Base-by-base conservation (phyloP, 2,797 vertebrate species). In the Crenuchus spilurus region DNA sequence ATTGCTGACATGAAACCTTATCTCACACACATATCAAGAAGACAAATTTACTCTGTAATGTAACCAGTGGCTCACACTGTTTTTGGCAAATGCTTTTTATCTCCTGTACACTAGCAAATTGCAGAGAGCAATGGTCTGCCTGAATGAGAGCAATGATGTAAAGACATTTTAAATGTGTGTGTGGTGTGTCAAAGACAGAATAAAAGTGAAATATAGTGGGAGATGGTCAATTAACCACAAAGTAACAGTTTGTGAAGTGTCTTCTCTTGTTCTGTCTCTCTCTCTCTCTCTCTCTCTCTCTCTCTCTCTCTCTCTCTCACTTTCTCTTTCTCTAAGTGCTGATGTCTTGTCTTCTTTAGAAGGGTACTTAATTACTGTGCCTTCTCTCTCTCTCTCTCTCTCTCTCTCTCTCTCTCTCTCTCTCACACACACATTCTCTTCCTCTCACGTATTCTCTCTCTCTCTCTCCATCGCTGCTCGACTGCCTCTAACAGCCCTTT, bases 181-280 rank as follows among this genome's bases (percentile, higher is more conserved):
- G 35, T 80, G 72, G 28, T 80, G 74, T 18, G 0, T 74, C 13
- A 84, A 76, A 63, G 80, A 84, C 85, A 79, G 82, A 86, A 86
- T 84, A 77, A 84, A 84, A 87, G 80, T 82, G 82, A 87, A 79
- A 75, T 83, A 79, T 80, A 20, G 68, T 22, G 6, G 41, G 20
- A 70, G 48, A 83, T 78, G 85, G 63, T 85, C 91, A 92, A 93
- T 93, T 91, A 93, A 88, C 84, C 85, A 86, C 82, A 88, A 90
- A 90, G 88, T 87, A 87, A 86, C 88, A 89, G 86, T 60, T 85
- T 31, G 37, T 62, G 58, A 41, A 62, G 58, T 41, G 37, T 24
- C 18, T 55, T 65, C 63, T 72, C 78, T 82, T 83, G 70, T 79
- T 77, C 67, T 60, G 42, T 11, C 22, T 63, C 58, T 76, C 39